Percentiles rank a stretch among this genome's conserved stretches.
Conservation (phyloP, 2,888 invertebrate species). For the Suillia variegata region DNA sequence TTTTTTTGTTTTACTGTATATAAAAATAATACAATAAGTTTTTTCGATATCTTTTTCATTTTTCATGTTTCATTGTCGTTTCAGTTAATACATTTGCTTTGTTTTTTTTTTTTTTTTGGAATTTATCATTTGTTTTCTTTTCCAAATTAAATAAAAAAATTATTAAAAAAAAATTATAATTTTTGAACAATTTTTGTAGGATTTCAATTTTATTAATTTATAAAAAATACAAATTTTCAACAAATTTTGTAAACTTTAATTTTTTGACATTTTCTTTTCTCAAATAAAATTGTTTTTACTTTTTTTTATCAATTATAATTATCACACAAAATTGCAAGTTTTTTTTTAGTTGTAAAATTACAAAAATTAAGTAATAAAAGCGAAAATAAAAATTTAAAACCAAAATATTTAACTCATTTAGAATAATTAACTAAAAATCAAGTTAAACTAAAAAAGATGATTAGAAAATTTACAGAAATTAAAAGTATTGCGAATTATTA, state of each 20-base stretch:
- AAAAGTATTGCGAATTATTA: too few species aligned
- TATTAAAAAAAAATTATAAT: not conserved
- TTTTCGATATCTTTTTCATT: constrained; percentile 21
- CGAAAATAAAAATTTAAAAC: not conserved
- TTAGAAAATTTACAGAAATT: too few species aligned
- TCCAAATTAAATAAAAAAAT: constrained; percentile 2
- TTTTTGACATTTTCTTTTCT: constrained; percentile 19
- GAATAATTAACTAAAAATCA: too few species aligned
- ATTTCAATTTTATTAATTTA: too few species aligned
- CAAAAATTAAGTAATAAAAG: constrained; percentile 29
- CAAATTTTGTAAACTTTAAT: not conserved
- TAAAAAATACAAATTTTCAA: not conserved
- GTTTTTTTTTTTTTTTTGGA: constrained; percentile 14
- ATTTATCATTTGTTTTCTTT: constrained; percentile 29
- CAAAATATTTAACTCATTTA: too few species aligned
- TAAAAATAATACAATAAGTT: constrained; percentile 25
- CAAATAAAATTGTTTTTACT: constrained; percentile 18
- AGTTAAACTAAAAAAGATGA: too few species aligned
- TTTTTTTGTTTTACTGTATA: constrained; percentile 25
- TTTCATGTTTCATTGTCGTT: constrained; percentile 23
- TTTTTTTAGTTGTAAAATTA: constrained; percentile 19
- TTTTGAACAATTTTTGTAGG: not conserved
- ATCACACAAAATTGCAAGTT: constrained; percentile 61
- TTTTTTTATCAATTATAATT: constrained; percentile 36
- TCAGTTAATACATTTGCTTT: constrained; percentile 5